Evolutionary conservation across 2,888 invertebrate species (phyloP), one percentile per base, ranked within the genome.

Genomic region (Ethmia dodecea): DNA sequence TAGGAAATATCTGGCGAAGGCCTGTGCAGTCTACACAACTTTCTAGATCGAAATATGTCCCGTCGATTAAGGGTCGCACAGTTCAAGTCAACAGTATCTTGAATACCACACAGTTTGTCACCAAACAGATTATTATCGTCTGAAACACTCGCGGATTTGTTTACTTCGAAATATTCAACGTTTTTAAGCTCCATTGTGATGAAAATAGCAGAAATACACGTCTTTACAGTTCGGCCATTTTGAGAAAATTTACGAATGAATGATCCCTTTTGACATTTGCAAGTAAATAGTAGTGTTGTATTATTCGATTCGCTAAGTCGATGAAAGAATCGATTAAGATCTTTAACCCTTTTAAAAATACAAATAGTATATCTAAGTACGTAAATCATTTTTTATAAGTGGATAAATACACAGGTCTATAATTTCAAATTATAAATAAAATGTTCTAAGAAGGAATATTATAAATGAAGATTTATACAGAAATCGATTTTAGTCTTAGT

Each of bases 151-250:
- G 60, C 44, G 49, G 58, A 65, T 58, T 72, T 66, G 63, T 56
- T 66, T 59, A 61, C 49, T 61, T 70, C 62, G 51, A 54, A 65
- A 66, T 60, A 58, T 44, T 55, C 42, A 57, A 65, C 62, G 63
- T 66, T 77, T 49, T 58, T 57, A 54, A 60, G 72, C 84, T 84
- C 84, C 84, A 86, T 86, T 79, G 59, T 86, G 64, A 60, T 60
- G 53, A 69, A 58, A 67, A 64, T 63, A 60, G 44, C 55, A 59
- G 57, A 55, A 67, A 63, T 58, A 75, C 70, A 81, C 83, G 80
- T 83, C 77, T 75, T 77, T 77, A 86, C 60, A 76, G 63, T 78
- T 79, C 84, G 70, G 84, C 84, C 84, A 86, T 86, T 81, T 86
- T 84, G 84, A 61, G 52, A 59, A 68, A 70, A 5, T 26, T 26